Conservation (phyloP, 1,140 invertebrate genomes). For the Panagrolaimus sp. region DNA sequence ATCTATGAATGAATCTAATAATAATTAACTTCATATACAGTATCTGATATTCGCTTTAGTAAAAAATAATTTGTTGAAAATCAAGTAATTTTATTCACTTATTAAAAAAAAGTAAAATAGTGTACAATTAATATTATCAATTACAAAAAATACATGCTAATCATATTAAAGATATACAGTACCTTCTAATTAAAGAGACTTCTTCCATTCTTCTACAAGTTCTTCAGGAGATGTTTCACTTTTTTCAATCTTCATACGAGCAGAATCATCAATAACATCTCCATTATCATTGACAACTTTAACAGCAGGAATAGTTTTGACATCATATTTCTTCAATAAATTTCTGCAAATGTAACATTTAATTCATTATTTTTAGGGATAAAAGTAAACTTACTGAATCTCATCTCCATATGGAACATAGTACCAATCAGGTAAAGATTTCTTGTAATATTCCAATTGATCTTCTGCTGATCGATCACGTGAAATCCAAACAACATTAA, state of each 20-base stretch:
- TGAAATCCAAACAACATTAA: constrained; percentile 36
- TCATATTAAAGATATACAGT: no score
- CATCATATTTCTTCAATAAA: constrained; percentile 25
- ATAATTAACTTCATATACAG: no score
- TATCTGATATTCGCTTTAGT: no score
- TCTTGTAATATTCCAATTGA: constrained; percentile 32
- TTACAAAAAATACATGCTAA: no score
- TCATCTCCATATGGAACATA: constrained; percentile 28
- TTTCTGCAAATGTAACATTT: constrained; percentile 17
- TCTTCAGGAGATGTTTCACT: background rate
- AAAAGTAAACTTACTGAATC: constrained; percentile 17
- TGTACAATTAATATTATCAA: no score
- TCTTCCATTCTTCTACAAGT: background rate
- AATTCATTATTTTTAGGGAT: no score
- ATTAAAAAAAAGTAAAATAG: no score
- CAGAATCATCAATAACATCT: constrained; percentile 27
- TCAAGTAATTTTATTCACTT: no score
- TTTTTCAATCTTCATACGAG: constrained; percentile 26
- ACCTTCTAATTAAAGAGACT: background rate
- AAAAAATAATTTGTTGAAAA: no score
- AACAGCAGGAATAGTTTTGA: constrained; percentile 30
- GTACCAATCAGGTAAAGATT: constrained; percentile 25
- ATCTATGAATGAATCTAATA: no score
- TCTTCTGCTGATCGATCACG: constrained; percentile 28
- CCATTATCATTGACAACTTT: constrained; percentile 26